phyloP scores from a whole-genome alignment of 2,888 invertebrate genomes.

The Tetragonula carbonaria region DNA sequence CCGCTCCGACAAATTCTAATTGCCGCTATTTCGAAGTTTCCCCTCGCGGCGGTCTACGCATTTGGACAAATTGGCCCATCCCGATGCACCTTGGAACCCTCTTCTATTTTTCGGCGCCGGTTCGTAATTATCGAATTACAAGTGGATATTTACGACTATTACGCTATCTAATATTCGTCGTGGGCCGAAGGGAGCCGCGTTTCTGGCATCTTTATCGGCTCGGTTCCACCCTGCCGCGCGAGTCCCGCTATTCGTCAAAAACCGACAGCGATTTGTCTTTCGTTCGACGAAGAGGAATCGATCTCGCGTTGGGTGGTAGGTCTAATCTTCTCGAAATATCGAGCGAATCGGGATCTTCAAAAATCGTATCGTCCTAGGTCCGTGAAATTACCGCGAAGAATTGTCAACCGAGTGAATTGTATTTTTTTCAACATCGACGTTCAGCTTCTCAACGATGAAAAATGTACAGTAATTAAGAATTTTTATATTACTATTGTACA shows the following conservation, averaged over 20 bases:
- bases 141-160: slow-evolving; percentile 65
- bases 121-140: slow-evolving; percentile 73
- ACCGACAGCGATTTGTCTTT: slow-evolving; percentile 37
- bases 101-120: slow-evolving; percentile 18
- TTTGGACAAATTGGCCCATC: slow-evolving; percentile 75
- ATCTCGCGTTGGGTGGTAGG: slow-evolving; percentile 2
- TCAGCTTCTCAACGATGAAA: too few species aligned
- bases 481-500: too few species aligned
- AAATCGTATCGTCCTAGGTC: too few species aligned
- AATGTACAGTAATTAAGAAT: too few species aligned
- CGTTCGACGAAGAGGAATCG: background rate
- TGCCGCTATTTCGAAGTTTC: slow-evolving; percentile 68
- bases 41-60: slow-evolving; percentile 43
- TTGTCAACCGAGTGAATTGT: too few species aligned
- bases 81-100: slow-evolving; percentile 36
- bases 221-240: slow-evolving; percentile 7
- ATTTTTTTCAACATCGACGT: too few species aligned
- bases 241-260: slow-evolving; percentile 34
- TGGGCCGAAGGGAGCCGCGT: background rate
- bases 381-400: too few species aligned
- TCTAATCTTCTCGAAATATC: too few species aligned
- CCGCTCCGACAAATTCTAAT: slow-evolving; percentile 70
- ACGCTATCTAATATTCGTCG: slow-evolving; percentile 31
- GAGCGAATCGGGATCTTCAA: too few species aligned
- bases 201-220: slow-evolving; percentile 54